A percentile compares a stretch with the other conserved stretches of the same genome.
Conservation (phyloP, 35 echinoderm and acorn worm species). For the Nesometra sesokonis region DNA sequence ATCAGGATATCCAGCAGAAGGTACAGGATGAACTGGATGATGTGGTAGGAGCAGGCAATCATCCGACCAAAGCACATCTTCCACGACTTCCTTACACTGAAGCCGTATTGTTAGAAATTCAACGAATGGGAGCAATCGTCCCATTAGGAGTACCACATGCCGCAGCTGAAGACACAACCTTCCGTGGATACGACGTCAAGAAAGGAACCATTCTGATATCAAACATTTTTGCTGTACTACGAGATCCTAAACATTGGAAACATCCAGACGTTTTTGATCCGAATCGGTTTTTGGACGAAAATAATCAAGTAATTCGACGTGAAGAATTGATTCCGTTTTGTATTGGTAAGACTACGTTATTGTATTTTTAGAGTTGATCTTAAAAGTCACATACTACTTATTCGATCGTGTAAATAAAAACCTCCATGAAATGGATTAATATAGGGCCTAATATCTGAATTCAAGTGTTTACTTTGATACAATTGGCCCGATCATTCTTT, state of each 20-base stretch:
- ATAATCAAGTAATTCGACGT: slow-evolving; percentile 34
- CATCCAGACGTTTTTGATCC: slow-evolving; percentile 63
- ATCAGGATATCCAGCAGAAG: slow-evolving; percentile 47
- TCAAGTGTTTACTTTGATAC: no score
- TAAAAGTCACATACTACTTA: no score
- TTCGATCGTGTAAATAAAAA: background rate
- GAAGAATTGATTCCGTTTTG: slow-evolving; percentile 73
- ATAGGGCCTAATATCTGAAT: no score
- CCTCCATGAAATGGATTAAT: no score
- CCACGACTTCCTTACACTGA: slow-evolving; percentile 37
- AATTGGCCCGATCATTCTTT: no score
- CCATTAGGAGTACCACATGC: slow-evolving; percentile 48
- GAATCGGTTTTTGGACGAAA: slow-evolving; percentile 43
- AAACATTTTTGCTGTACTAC: slow-evolving; percentile 38
- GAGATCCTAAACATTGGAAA: slow-evolving; percentile 31
- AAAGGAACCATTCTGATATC: slow-evolving; percentile 43
- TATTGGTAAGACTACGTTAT: slow-evolving; percentile 23
- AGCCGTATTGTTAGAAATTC: slow-evolving; percentile 41
- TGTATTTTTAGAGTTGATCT: background rate
- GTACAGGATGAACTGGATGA: slow-evolving; percentile 71
- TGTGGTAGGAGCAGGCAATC: slow-evolving; percentile 44
- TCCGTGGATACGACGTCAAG: slow-evolving; percentile 56
- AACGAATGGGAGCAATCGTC: slow-evolving; percentile 17
- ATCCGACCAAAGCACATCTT: slow-evolving; percentile 16
- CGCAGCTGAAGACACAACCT: slow-evolving; percentile 12